Evolutionary conservation across 2,113 vertebrate species (phyloP).

Genomic region (Myiopsitta monachus): DNA sequence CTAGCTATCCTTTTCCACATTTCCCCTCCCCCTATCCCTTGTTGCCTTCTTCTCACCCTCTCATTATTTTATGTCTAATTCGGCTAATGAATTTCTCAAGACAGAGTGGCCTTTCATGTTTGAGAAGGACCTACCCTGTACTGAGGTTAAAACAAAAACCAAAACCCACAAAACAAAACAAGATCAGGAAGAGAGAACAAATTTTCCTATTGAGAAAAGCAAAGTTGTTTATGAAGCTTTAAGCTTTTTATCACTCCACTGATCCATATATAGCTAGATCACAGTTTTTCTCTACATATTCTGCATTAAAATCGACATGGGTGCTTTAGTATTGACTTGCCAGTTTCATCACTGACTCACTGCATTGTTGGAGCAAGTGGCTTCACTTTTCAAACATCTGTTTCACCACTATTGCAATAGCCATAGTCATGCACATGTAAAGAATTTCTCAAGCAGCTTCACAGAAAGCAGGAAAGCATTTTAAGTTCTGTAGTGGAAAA

Average conservation of each 20-base stretch:
- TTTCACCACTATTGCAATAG: not conserved
- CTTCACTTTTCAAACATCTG: not conserved
- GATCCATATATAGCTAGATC: not conserved
- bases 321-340: not conserved
- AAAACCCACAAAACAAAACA: not conserved
- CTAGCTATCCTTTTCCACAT: not conserved
- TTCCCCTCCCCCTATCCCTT: not conserved
- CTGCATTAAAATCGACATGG: not conserved
- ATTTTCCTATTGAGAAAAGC: not conserved
- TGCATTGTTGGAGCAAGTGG: not conserved
- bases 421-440: not conserved
- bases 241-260: not conserved
- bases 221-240: not conserved
- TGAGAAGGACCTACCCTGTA: not conserved
- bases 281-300: not conserved
- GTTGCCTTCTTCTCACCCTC: not conserved
- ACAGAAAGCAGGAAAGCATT: not conserved
- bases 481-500: not conserved
- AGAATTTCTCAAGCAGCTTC: not conserved
- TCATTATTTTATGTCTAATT: slow-evolving; percentile 49
- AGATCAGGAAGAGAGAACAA: not conserved
- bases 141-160: not conserved
- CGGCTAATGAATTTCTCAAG: slow-evolving; percentile 39
- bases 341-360: not conserved
- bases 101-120: slow-evolving; percentile 12